Base-by-base conservation (phyloP, 2,113 vertebrate species). In the Misgurnus mizolepis region DNA sequence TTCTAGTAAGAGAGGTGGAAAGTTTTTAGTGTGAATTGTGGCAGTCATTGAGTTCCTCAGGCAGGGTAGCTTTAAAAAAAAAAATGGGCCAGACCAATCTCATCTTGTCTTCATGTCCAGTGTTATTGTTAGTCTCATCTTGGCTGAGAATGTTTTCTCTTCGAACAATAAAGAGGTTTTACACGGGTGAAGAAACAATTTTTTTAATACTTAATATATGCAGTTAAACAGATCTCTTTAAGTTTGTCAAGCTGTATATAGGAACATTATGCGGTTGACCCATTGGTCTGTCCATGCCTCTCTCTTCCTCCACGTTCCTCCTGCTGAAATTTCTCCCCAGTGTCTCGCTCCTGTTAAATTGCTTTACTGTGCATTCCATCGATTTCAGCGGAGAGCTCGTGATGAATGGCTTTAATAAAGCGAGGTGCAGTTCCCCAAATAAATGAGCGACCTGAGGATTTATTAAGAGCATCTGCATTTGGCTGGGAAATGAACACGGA, bases 391-490 rank as follows among this genome's bases (percentile, higher is more conserved):
- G 70, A 40, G 67, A 80, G 86, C 83, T 83, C 77, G 86, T 93
- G 92, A 92, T 93, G 88, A 91, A 92, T 92, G 89, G 86, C 78
- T 91, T 92, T 92, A 92, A 92, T 92, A 92, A 93, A 92, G 88
- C 85, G 86, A 91, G 90, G 88, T 91, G 89, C 91, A 90, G 87
- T 89, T 83, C 84, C 76, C 88, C 90, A 91, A 92, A 91, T 91
- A 91, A 91, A 91, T 88, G 89, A 90, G 90, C 85, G 86, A 89
- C 85, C 11, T 17, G 82, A 88, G 88, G 91, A 91, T 92, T 91
- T 92, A 91, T 91, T 88, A 90, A 84, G 86, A 88, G 89, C 89
- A 91, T 91, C 86, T 91, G 89, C 89, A 91, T 90, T 89, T 91
- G 89, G 87, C 88, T 80, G 82, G 81, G 85, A 79, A 39, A 56